A percentile compares a stretch with the other conserved stretches of the same genome.
These are phyloP conservation scores for Rhyacichthys aspro DNA, from an alignment of 2,797 vertebrate genomes.

Conservation along the genomic window DNA sequence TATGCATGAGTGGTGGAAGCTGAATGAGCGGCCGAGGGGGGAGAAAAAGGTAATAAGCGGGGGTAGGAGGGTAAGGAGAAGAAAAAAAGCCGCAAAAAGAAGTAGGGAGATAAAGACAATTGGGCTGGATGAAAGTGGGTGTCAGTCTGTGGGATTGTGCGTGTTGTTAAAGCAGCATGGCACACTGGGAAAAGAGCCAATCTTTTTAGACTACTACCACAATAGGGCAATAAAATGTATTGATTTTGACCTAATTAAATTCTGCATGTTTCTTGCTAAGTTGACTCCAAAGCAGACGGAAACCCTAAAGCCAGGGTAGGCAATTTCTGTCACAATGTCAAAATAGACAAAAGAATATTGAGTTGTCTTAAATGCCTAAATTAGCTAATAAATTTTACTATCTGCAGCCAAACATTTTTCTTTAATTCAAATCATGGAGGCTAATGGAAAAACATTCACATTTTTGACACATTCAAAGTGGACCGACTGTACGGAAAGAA, in stretches of 20 bases:
- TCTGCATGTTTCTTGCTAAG: not conserved
- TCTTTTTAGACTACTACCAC: not conserved
- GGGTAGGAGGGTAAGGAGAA: too few relatives aligned
- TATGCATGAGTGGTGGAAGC: slow-evolving; percentile 57
- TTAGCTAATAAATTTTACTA: too few relatives aligned
- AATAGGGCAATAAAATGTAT: slow-evolving; percentile 12
- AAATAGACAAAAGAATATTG: not conserved
- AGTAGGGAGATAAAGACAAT: slow-evolving; percentile 23
- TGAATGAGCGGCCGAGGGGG: slow-evolving; percentile 41
- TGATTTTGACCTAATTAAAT: slow-evolving; percentile 13
- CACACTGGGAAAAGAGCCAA: not conserved
- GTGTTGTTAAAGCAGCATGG: slow-evolving; percentile 10
- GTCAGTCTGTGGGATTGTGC: slow-evolving; percentile 24
- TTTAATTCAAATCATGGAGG: too few relatives aligned
- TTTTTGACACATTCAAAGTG: too few relatives aligned
- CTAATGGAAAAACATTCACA: too few relatives aligned
- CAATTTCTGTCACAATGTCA: not conserved
- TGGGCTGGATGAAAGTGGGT: slow-evolving; percentile 22
- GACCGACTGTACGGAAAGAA: too few relatives aligned
- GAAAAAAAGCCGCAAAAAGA: slow-evolving; percentile 19
- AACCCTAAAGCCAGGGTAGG: not conserved
- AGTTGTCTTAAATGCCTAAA: too few relatives aligned
- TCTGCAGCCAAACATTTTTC: too few relatives aligned
- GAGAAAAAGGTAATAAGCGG: slow-evolving; percentile 22
- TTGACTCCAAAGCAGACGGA: not conserved